phyloP scores from a whole-genome alignment of 2,888 invertebrate species.

The Ormia ochracea region DNA sequence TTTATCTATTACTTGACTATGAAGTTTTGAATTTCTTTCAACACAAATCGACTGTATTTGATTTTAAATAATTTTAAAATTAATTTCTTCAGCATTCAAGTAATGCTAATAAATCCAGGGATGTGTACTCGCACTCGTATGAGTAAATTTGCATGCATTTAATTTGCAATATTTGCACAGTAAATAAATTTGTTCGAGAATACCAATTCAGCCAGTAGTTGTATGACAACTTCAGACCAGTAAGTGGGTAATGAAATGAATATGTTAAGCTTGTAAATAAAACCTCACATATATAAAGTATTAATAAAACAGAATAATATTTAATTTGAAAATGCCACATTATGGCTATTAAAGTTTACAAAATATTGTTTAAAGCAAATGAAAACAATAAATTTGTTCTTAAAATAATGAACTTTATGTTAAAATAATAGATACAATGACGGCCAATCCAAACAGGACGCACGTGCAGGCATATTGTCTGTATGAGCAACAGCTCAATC shows the following conservation, averaged over 20 bases:
- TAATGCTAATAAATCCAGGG: too few relatives aligned
- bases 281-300: too few relatives aligned
- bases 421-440: not conserved
- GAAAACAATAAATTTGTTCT: not conserved
- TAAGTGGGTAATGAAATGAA: constrained; percentile 30
- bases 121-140: too few relatives aligned
- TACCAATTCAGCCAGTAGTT: not conserved
- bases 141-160: not conserved
- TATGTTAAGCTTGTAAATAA: too few relatives aligned
- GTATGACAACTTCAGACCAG: constrained; percentile 27
- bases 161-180: not conserved
- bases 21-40: too few relatives aligned
- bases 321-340: constrained; percentile 30
- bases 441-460: too few relatives aligned
- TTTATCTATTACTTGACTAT: too few relatives aligned
- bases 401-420: not conserved
- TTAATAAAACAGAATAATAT: constrained; percentile 1
- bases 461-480: too few relatives aligned
- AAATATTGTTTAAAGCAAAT: constrained; percentile 2
- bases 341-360: constrained; percentile 21
- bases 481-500: too few relatives aligned
- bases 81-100: too few relatives aligned
- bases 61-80: too few relatives aligned
- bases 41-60: too few relatives aligned
- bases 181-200: not conserved